Conservation (phyloP, 2,888 invertebrate genomes). For the Drosophila birchii region DNA sequence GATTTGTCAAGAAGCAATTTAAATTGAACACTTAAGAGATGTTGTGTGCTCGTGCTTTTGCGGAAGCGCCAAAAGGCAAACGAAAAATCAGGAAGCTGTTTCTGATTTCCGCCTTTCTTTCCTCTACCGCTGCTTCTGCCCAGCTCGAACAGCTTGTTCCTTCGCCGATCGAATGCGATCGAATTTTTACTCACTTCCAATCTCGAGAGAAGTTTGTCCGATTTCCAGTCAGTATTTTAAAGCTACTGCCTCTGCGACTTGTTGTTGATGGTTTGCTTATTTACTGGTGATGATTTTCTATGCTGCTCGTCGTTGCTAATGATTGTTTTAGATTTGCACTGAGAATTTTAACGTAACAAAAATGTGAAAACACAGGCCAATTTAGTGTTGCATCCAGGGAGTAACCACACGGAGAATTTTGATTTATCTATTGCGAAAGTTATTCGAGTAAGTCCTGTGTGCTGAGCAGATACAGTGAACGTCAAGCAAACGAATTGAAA, state of each 20-base stretch:
- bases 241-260: constrained; percentile 12
- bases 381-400: constrained; percentile 63
- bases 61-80: constrained; percentile 57
- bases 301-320: constrained; percentile 15
- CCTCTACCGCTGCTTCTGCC: constrained; percentile 15
- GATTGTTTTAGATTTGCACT: constrained; percentile 53
- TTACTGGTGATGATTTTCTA: constrained; percentile 5
- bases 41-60: constrained; percentile 19
- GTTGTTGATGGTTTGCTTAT: constrained; percentile 6
- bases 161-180: constrained; percentile 6
- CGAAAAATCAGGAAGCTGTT: constrained; percentile 61
- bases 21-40: constrained; percentile 4
- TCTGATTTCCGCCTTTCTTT: constrained; percentile 65
- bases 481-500: constrained; percentile 73
- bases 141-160: not conserved
- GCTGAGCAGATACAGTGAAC: constrained; percentile 64
- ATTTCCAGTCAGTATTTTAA: constrained; percentile 16
- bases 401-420: constrained; percentile 67
- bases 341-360: constrained; percentile 71
- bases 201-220: constrained; percentile 17
- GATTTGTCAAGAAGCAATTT: constrained; percentile 69
- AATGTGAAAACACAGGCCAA: constrained; percentile 59
- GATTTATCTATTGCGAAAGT: constrained; percentile 68
- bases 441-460: constrained; percentile 64
- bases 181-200: constrained; percentile 30